These are phyloP conservation scores for Danaus melanippus DNA, from an alignment of 1,140 invertebrate species.

Conservation along the genomic window DNA sequence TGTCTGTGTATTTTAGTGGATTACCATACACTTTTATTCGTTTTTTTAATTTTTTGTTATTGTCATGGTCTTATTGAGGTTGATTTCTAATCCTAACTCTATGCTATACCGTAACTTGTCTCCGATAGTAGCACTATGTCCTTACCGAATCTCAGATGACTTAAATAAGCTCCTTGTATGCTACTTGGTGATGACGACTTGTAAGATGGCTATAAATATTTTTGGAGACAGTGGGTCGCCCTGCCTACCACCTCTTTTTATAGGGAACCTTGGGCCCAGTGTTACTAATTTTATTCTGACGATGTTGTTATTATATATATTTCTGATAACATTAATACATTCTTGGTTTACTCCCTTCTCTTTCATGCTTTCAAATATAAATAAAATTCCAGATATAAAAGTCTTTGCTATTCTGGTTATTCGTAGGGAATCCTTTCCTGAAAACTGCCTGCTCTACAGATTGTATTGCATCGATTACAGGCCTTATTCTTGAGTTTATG, in stretches of 20 bases:
- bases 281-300: slow-evolving; percentile 13
- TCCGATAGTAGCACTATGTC: slow-evolving; percentile 16
- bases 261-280: slow-evolving; percentile 11
- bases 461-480: too few species aligned
- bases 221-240: slow-evolving; percentile 19
- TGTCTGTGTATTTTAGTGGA: slow-evolving; percentile 13
- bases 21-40: slow-evolving; percentile 12
- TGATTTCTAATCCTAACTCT: slow-evolving; percentile 12
- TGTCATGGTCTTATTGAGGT: slow-evolving; percentile 11
- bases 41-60: slow-evolving; percentile 16
- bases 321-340: slow-evolving; percentile 9
- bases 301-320: slow-evolving; percentile 13
- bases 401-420: too few species aligned
- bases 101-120: slow-evolving; percentile 13
- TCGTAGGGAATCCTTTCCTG: too few species aligned
- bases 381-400: too few species aligned
- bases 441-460: too few species aligned
- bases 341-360: slow-evolving; percentile 8
- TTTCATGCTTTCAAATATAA: slow-evolving; percentile 3
- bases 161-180: slow-evolving; percentile 17
- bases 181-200: slow-evolving; percentile 13
- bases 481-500: too few species aligned
- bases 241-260: slow-evolving; percentile 19
- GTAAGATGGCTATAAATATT: slow-evolving; percentile 20
- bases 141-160: slow-evolving; percentile 19